Evolutionary conservation across 1,140 invertebrate genomes (phyloP).

Genomic region (Leptinotarsa undecemlineata): DNA sequence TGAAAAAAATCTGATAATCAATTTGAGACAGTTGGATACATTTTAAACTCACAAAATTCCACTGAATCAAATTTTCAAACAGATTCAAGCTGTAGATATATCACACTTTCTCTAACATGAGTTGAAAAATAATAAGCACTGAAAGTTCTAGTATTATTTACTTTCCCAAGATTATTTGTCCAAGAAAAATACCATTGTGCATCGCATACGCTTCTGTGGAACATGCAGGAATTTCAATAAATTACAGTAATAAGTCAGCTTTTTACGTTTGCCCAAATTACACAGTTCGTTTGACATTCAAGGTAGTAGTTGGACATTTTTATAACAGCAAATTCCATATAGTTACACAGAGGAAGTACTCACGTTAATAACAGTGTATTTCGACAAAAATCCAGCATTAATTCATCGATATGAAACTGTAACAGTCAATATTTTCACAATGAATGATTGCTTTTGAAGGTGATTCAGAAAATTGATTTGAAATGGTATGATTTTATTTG

Average conservation of each 20-base stretch:
- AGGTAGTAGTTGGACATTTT: background rate
- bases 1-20: too few relatives aligned
- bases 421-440: background rate
- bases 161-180: background rate
- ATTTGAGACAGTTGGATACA: too few relatives aligned
- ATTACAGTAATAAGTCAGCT: slow-evolving; percentile 3
- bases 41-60: too few relatives aligned
- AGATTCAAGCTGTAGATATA: too few relatives aligned
- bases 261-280: background rate
- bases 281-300: background rate
- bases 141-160: too few relatives aligned
- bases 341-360: background rate
- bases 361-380: background rate
- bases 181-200: background rate
- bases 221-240: background rate
- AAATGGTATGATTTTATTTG: too few relatives aligned
- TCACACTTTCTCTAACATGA: too few relatives aligned
- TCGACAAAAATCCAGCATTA: background rate
- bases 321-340: background rate
- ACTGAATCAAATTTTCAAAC: too few relatives aligned
- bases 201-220: slow-evolving; percentile 2
- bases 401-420: background rate
- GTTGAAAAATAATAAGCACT: too few relatives aligned
- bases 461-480: background rate
- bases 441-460: background rate